Evolutionary conservation across 2,113 vertebrate species (phyloP).

Genomic region (Paratilapia polleni): DNA sequence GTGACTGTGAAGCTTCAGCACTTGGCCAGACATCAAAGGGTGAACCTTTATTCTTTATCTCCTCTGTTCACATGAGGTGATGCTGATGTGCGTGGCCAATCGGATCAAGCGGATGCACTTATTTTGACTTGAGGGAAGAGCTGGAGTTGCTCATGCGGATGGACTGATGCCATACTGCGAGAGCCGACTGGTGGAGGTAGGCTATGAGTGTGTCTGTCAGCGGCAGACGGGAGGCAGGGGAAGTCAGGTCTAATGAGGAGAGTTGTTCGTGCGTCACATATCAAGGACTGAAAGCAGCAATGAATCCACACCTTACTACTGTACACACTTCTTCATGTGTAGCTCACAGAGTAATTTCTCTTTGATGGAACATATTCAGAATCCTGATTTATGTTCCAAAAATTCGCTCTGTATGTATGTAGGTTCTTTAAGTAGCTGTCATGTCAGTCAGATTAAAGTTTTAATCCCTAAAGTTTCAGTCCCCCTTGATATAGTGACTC

Average conservation of each 20-base stretch:
- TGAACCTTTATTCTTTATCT: conserved; percentile 58
- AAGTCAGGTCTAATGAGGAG: conserved; percentile 55
- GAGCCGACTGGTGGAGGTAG: conserved; percentile 45
- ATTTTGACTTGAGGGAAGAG: conserved; percentile 61
- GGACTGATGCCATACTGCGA: conserved; percentile 40
- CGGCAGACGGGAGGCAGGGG: background rate
- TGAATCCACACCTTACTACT: conserved; percentile 26
- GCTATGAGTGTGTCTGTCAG: conserved; percentile 44
- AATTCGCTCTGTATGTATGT: background rate
- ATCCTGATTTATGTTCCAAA: background rate
- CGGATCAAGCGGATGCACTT: conserved; percentile 51
- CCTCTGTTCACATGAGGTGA: conserved; percentile 63
- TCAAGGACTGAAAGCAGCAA: conserved; percentile 33
- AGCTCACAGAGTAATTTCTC: background rate
- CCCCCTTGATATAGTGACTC: background rate
- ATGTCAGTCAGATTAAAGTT: background rate
- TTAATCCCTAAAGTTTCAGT: background rate
- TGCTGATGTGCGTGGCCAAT: conserved; percentile 64
- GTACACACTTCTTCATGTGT: background rate
- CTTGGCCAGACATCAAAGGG: conserved; percentile 62
- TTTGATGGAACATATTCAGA: background rate
- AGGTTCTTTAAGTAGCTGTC: background rate
- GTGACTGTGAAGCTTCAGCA: conserved; percentile 19
- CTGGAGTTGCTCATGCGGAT: conserved; percentile 40
- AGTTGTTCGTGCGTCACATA: conserved; percentile 47